Conservation (phyloP, 2,797 vertebrate species). For the Podarcis siculus region DNA sequence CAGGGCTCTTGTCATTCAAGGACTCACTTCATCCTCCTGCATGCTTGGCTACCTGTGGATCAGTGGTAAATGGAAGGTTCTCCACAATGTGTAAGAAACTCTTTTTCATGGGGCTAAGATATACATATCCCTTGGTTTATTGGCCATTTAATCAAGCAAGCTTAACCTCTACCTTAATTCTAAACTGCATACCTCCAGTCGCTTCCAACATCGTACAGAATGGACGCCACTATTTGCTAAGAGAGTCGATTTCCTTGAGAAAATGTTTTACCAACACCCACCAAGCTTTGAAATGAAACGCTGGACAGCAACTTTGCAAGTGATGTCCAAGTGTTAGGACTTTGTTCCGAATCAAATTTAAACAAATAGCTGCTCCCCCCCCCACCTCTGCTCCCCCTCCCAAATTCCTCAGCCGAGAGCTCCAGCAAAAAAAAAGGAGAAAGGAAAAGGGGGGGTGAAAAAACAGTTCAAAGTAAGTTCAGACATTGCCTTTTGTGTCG, state of each 20-base stretch:
- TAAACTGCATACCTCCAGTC: neutral
- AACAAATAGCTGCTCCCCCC: constrained; percentile 68
- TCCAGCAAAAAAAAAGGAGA: constrained; percentile 72
- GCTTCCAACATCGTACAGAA: neutral
- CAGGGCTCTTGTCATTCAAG: neutral
- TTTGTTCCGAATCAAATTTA: constrained; percentile 72
- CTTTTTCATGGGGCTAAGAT: neutral
- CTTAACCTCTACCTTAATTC: neutral
- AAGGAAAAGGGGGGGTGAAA: too few relatives aligned
- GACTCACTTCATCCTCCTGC: neutral
- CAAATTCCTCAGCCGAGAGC: constrained; percentile 73
- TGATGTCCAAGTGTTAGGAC: constrained; percentile 72
- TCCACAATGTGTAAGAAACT: neutral
- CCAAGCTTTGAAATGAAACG: constrained; percentile 61
- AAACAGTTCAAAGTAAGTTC: constrained; percentile 78
- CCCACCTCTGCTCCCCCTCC: constrained; percentile 55
- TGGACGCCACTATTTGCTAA: neutral
- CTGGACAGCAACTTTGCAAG: constrained; percentile 50
- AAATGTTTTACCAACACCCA: constrained; percentile 47
- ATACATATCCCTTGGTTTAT: neutral
- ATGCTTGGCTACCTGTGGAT: neutral
- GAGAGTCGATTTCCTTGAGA: constrained; percentile 22
- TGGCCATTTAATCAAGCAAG: neutral
- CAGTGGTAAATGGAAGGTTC: neutral
- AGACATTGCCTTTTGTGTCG: constrained; percentile 51